These are phyloP conservation scores for Zaprionus capensis DNA, from an alignment of 1,140 invertebrate genomes.

Conservation along the genomic window DNA sequence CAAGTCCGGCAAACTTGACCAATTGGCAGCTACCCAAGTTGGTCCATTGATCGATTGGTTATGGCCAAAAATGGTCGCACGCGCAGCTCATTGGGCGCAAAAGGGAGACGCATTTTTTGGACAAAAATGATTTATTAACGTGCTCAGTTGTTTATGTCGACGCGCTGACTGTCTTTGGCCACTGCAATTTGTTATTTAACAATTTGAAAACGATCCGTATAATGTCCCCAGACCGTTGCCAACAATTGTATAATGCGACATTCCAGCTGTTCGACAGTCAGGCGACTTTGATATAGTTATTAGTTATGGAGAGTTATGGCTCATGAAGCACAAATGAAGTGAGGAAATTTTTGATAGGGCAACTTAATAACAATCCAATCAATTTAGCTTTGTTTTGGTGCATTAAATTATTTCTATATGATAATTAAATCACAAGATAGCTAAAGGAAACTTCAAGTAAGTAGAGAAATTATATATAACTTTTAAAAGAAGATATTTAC, in stretches of 20 bases:
- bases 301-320: slow-evolving; percentile 56
- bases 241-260: slow-evolving; percentile 51
- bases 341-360: background rate
- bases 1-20: slow-evolving; percentile 47
- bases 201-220: slow-evolving; percentile 73
- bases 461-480: too few relatives aligned
- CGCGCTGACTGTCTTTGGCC: slow-evolving; percentile 57
- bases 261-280: slow-evolving; percentile 42
- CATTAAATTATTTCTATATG: background rate
- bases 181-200: slow-evolving; percentile 78
- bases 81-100: slow-evolving; percentile 59
- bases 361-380: background rate
- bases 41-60: slow-evolving; percentile 78
- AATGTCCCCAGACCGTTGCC: slow-evolving; percentile 47
- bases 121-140: slow-evolving; percentile 79
- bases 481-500: too few relatives aligned
- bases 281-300: slow-evolving; percentile 70
- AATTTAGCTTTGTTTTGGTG: background rate
- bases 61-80: slow-evolving; percentile 69
- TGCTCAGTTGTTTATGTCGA: slow-evolving; percentile 77
- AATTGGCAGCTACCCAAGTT: slow-evolving; percentile 55
- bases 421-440: too few relatives aligned
- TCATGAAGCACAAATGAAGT: background rate
- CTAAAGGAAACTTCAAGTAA: too few relatives aligned
- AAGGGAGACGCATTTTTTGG: slow-evolving; percentile 71